These are phyloP conservation scores for Ophiothrix spiculata DNA, from an alignment of 35 echinoderm and acorn worm genomes.

Conservation along the genomic window DNA sequence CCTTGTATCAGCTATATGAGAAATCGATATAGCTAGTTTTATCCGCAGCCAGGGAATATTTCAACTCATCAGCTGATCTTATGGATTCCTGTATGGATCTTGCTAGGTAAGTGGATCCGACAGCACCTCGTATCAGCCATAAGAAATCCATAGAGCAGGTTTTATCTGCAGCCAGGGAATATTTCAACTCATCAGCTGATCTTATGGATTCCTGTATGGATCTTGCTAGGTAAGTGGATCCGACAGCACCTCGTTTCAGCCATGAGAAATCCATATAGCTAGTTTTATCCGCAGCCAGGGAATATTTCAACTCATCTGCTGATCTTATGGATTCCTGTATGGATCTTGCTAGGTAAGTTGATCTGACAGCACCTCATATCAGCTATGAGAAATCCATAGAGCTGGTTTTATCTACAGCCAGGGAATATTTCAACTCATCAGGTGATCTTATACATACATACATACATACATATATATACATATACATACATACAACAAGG, in stretches of 20 bases:
- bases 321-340: constrained; percentile 88
- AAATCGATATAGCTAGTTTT: constrained; percentile 52
- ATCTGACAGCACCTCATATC: constrained; percentile 8
- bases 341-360: constrained; percentile 94
- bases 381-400: constrained; percentile 61
- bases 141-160: constrained; percentile 62
- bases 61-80: constrained; percentile 75
- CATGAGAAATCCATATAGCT: constrained; percentile 69
- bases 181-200: constrained; percentile 93
- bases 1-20: constrained; percentile 32
- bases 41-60: constrained; percentile 78
- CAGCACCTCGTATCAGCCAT: constrained; percentile 37
- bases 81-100: constrained; percentile 79
- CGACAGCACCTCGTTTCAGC: not conserved
- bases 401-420: constrained; percentile 73
- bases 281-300: constrained; percentile 73
- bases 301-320: constrained; percentile 96
- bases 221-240: constrained; percentile 69
- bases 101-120: constrained; percentile 49
- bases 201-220: constrained; percentile 92
- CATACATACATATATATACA: too few relatives aligned
- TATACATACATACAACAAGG: too few relatives aligned
- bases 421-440: constrained; percentile 96
- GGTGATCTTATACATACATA: constrained; percentile 74
- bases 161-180: constrained; percentile 80